Base-by-base conservation (phyloP, 2,113 vertebrate genomes). In the Leptobrachium leishanense region DNA sequence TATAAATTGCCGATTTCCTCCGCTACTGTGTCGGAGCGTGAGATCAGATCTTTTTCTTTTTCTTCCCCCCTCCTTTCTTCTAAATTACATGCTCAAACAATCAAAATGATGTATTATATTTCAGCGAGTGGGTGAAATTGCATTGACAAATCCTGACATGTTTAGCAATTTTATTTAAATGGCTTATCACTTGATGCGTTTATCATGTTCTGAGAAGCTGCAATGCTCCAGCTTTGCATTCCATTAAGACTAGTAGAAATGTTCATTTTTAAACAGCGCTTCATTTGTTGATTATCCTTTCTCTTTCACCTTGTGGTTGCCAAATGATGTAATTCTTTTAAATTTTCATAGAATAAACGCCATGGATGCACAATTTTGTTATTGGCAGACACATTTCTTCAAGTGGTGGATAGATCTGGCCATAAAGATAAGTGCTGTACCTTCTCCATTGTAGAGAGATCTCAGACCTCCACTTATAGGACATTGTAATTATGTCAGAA, bases 71-170 rank as follows among this genome's bases (percentile, higher is more conserved):
- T 71, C 42, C 20, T 42, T 15, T 6, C 13, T 42, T 79, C 31
- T 73, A 80, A 80, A 80, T 80, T 39, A 80, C 77, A 80, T 67
- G 70, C 74, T 80, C 63, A 57, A 74, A 80, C 77, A 80, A 78
- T 70, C 59, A 64, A 66, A 80, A 44, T 67, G 71, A 10, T 80
- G 62, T 80, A 80, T 80, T 80, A 80, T 67, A 66, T 74, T 67
- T 80, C 70, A 80, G 50, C 68, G 71, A 73, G 77, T 80, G 77
- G 77, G 77, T 80, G 77, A 73, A 80, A 80, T 80, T 73, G 77
- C 77, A 80, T 73, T 80, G 77, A 80, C 77, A 80, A 80, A 80
- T 80, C 77, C 71, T 80, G 77, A 80, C 77, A 80, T 80, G 77
- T 80, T 80, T 80, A 80, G 77, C 77, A 80, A 74, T 80, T 80